A percentile compares a stretch with the other conserved stretches of the same genome.
Evolutionary conservation across 2,888 invertebrate genomes (phyloP).

Genomic region (Agonum fuliginosum): DNA sequence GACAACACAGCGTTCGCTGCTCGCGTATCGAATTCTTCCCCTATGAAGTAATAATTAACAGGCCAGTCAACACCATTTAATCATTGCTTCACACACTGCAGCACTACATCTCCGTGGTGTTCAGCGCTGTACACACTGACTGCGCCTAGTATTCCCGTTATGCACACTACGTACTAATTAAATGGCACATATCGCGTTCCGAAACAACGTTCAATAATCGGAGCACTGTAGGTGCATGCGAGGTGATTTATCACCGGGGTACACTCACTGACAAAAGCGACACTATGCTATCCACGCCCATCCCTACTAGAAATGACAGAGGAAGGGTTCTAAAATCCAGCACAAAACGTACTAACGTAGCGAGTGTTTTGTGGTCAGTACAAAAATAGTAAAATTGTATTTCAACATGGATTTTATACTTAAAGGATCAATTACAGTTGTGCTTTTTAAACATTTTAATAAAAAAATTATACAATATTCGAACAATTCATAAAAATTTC

Average conservation of each 20-base stretch:
- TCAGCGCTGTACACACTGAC: neutral
- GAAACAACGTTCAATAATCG: slow-evolving; percentile 33
- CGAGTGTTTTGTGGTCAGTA: no score
- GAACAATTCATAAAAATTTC: no score
- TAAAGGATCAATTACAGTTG: no score
- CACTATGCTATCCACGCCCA: neutral
- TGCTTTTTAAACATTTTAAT: no score
- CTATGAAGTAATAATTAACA: slow-evolving; percentile 47
- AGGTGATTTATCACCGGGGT: slow-evolving; percentile 25
- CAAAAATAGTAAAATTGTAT: no score
- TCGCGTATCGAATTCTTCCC: slow-evolving; percentile 31
- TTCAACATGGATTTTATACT: no score
- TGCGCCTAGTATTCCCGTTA: neutral
- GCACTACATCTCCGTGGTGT: neutral
- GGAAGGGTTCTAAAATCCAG: neutral
- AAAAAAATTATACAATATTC: no score
- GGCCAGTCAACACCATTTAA: slow-evolving; percentile 49
- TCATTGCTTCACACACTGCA: slow-evolving; percentile 19
- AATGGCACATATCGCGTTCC: slow-evolving; percentile 41
- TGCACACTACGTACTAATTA: slow-evolving; percentile 36
- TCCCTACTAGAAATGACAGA: no score
- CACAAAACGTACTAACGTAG: neutral
- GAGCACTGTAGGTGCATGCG: slow-evolving; percentile 5
- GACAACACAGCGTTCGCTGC: slow-evolving; percentile 17
- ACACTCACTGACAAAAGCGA: neutral